Base-by-base conservation (phyloP, 1,140 invertebrate genomes). In the Laodelphax striatellus region DNA sequence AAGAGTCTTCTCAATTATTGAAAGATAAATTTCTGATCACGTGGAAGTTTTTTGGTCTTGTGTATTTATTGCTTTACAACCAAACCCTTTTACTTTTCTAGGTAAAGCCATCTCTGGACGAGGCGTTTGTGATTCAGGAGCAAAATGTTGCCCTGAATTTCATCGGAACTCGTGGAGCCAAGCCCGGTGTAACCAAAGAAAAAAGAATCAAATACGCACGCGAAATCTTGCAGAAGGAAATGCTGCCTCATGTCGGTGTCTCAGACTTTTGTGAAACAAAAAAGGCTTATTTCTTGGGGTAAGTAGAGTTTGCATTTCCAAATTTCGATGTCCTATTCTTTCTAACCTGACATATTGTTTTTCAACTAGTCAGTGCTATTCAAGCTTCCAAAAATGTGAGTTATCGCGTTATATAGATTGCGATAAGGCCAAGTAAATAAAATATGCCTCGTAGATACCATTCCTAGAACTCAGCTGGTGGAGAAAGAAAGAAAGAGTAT, bases 181-280 rank as follows among this genome's bases (percentile, higher is more conserved):
- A 90, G 58, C 94, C 97, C 24, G 97, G 97, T 76, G 96, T 99
- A 0, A 97, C 95, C 0, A 96, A 95, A 75, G 96, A 98, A 69
- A 97, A 97, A 72, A 85, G 97, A 80, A 95, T 99, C 28, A 98
- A 98, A 75, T 99, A 99, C 77, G 96, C 97, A 0, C 84, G 91
- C 71, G 97, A 99, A 86, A 98, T 99, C 76, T 76, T 99, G 59
- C 96, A 99, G 71, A 98, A 98, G 70, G 96, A 99, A 89, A 97
- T 98, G 93, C 82, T 99, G 65, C 96, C 97, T 11, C 97, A 99
- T 77, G 94, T 98, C 62, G 96, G 96, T 66, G 94, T 98, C 5
- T 95, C 94, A 53, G 95, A 98, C 73, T 98, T 97, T 75, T 98
- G 96, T 79, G 97, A 99, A 79, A 98, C 96, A 0, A 98, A 98